Conservation (phyloP, 2,888 invertebrate species). For the Nemotelus pantherinus region DNA sequence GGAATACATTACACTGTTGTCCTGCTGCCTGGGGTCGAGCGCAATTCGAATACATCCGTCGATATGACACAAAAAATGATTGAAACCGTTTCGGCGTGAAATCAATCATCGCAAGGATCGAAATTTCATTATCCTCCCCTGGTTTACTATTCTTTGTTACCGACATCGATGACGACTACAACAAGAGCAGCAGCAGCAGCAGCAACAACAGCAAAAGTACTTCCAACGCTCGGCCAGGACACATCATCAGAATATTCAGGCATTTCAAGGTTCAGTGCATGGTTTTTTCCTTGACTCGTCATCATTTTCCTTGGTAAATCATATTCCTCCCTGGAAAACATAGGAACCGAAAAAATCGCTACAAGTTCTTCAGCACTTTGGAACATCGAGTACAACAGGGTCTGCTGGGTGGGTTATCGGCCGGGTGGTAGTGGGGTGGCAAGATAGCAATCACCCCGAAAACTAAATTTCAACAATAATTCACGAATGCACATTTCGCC, state of each 20-base stretch:
- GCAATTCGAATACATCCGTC: neutral
- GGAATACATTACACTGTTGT: slow-evolving; percentile 25
- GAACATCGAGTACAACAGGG: too few relatives aligned
- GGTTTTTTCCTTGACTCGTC: too few relatives aligned
- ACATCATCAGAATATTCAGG: neutral
- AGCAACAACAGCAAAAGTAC: slow-evolving; percentile 9
- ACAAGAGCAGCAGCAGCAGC: neutral
- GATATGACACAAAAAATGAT: slow-evolving; percentile 49
- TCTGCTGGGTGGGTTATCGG: too few relatives aligned
- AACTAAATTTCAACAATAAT: slow-evolving; percentile 45
- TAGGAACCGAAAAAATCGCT: neutral
- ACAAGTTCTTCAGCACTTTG: slow-evolving; percentile 1
- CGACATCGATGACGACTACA: neutral
- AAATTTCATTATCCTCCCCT: slow-evolving; percentile 50
- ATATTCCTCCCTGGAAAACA: too few relatives aligned
- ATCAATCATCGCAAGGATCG: slow-evolving; percentile 51
- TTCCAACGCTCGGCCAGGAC: neutral
- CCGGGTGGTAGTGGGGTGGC: slow-evolving; percentile 5
- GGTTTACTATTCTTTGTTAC: slow-evolving; percentile 43
- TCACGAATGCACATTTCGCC: slow-evolving; percentile 49
- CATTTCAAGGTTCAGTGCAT: neutral
- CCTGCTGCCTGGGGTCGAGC: neutral
- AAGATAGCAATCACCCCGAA: slow-evolving; percentile 50
- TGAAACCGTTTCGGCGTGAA: slow-evolving; percentile 51
- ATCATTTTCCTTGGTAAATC: too few relatives aligned